These are phyloP conservation scores for Dreissena polymorpha DNA, from an alignment of 1,140 invertebrate genomes.

Conservation along the genomic window DNA sequence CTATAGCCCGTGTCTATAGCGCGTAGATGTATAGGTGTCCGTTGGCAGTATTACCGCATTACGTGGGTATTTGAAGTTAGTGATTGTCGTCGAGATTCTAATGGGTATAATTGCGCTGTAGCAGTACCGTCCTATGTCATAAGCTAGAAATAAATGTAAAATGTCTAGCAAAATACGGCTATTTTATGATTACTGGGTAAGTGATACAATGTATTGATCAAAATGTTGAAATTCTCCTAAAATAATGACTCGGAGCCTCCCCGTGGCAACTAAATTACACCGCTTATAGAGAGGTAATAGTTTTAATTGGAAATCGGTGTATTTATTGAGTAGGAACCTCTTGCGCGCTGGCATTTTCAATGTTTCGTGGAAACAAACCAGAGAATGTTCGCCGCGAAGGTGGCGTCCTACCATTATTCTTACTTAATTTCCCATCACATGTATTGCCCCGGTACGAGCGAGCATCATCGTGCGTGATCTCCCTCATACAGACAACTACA, in stretches of 20 bases:
- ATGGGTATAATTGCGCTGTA: no score
- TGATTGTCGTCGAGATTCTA: no score
- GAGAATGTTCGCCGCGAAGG: not conserved
- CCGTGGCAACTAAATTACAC: constrained; percentile 36
- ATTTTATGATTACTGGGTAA: constrained; percentile 9
- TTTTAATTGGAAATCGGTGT: constrained; percentile 49
- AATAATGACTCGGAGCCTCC: constrained; percentile 25
- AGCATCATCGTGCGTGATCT: no score
- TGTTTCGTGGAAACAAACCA: not conserved
- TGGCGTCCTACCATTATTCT: not conserved
- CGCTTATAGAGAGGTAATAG: constrained; percentile 20
- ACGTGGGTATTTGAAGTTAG: no score
- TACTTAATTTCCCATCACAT: not conserved
- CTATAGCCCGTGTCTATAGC: no score
- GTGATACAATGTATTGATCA: constrained; percentile 33
- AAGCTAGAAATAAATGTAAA: constrained; percentile 24
- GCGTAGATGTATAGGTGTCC: no score
- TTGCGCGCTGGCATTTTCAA: not conserved
- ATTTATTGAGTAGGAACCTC: constrained; percentile 31
- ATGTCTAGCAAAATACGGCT: constrained; percentile 33
- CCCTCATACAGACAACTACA: no score
- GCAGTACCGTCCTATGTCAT: not conserved
- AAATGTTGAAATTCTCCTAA: not conserved
- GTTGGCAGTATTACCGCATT: no score
- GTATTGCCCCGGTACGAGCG: no score